Conservation (phyloP, 2,797 vertebrate species). For the Sebastes iracundus region DNA sequence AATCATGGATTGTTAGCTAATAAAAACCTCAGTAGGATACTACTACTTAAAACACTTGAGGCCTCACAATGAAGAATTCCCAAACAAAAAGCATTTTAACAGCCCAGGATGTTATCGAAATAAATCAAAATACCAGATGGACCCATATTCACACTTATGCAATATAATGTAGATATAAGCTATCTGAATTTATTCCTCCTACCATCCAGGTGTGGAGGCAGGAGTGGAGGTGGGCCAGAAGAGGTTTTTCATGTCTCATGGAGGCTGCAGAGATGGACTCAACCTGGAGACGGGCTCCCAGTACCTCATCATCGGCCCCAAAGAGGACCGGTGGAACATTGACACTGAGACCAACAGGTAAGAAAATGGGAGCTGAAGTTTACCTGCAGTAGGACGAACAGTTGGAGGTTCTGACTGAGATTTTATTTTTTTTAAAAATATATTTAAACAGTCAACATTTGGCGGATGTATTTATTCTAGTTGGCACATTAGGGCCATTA, state of each 20-base stretch:
- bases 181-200: background rate
- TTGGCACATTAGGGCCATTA: too few relatives aligned
- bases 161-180: background rate
- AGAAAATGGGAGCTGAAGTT: background rate
- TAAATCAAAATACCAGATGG: too few relatives aligned
- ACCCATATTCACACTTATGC: background rate
- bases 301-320: slow-evolving; percentile 80
- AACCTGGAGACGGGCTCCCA: slow-evolving; percentile 62
- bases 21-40: background rate
- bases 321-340: slow-evolving; percentile 70
- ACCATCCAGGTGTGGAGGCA: slow-evolving; percentile 65
- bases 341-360: slow-evolving; percentile 67
- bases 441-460: too few relatives aligned
- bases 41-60: background rate
- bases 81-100: background rate
- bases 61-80: background rate
- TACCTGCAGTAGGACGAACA: too few relatives aligned
- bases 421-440: too few relatives aligned
- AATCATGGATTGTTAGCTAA: background rate
- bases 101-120: background rate
- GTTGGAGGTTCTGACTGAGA: background rate
- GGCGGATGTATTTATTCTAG: too few relatives aligned
- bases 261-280: slow-evolving; percentile 74
- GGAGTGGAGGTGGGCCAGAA: slow-evolving; percentile 59
- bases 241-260: slow-evolving; percentile 78